Evolutionary conservation across 2,888 invertebrate species (phyloP).

Genomic region (Cephus rjabovi): DNA sequence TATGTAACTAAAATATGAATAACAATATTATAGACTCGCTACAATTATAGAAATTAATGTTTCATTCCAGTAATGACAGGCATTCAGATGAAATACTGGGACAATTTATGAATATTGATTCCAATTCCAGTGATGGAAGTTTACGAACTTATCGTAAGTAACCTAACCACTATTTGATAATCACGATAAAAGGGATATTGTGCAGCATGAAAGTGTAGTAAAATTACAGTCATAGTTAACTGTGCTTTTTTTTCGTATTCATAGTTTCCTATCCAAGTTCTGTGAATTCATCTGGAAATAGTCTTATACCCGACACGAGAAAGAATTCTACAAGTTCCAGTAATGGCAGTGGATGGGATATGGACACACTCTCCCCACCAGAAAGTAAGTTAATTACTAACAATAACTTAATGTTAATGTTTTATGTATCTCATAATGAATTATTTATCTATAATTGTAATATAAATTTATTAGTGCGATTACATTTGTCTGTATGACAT

Average conservation of each 20-base stretch:
- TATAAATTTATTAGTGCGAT: slow-evolving; percentile 4
- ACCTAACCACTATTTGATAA: slow-evolving; percentile 21
- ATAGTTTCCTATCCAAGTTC: slow-evolving; percentile 55
- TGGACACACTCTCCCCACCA: slow-evolving; percentile 48
- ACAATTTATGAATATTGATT: slow-evolving; percentile 44
- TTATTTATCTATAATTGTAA: neutral
- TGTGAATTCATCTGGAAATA: slow-evolving; percentile 57
- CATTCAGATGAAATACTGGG: slow-evolving; percentile 52
- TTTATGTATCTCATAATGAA: neutral
- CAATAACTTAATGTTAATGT: neutral
- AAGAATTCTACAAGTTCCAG: slow-evolving; percentile 60
- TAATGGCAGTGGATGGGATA: slow-evolving; percentile 58
- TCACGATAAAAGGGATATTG: neutral
- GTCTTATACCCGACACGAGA: slow-evolving; percentile 43
- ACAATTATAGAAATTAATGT: slow-evolving; percentile 6
- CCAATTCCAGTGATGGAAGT: slow-evolving; percentile 49
- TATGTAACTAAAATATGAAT: too few relatives aligned
- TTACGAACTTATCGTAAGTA: slow-evolving; percentile 49
- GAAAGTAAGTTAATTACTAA: slow-evolving; percentile 45
- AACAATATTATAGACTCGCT: too few relatives aligned
- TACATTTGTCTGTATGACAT: slow-evolving; percentile 6
- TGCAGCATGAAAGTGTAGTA: neutral
- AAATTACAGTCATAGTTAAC: neutral
- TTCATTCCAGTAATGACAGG: slow-evolving; percentile 43
- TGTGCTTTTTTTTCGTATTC: slow-evolving; percentile 7